Evolutionary conservation across 2,113 vertebrate species (phyloP).

Genomic region (Oryzias celebensis): DNA sequence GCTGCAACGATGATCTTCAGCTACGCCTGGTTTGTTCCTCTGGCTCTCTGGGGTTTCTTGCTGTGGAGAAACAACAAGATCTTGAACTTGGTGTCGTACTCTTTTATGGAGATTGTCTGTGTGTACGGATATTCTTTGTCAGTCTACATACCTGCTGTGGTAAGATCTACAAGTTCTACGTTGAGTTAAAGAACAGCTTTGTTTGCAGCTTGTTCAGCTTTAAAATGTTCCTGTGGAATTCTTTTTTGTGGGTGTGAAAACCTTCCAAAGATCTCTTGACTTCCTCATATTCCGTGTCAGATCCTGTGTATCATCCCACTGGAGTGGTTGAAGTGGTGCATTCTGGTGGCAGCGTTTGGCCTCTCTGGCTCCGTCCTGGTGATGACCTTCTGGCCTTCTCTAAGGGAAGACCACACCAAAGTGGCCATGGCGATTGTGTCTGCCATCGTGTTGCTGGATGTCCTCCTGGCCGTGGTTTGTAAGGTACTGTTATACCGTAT

Average conservation of each 20-base stretch:
- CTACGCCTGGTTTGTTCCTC: constrained; percentile 92
- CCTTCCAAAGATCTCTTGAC: neutral
- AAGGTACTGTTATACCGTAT: constrained; percentile 78
- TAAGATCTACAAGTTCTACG: constrained; percentile 67
- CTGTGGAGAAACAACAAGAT: constrained; percentile 93
- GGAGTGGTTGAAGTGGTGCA: constrained; percentile 85
- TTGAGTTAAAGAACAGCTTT: neutral
- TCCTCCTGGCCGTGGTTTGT: constrained; percentile 88
- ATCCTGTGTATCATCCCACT: constrained; percentile 89
- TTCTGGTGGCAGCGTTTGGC: constrained; percentile 84
- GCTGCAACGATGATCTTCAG: constrained; percentile 92
- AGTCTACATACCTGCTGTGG: constrained; percentile 93
- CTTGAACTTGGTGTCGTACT: constrained; percentile 90
- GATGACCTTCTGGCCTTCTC: constrained; percentile 94
- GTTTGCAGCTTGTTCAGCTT: neutral
- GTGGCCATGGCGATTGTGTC: constrained; percentile 79
- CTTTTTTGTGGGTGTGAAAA: neutral
- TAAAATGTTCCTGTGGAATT: neutral
- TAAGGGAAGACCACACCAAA: constrained; percentile 87
- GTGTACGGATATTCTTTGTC: constrained; percentile 96
- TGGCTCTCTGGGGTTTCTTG: constrained; percentile 92
- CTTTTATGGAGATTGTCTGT: constrained; percentile 94
- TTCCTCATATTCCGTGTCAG: constrained; percentile 56
- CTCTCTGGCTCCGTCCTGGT: constrained; percentile 91
- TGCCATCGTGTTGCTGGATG: constrained; percentile 82